These are phyloP conservation scores for Tragelaphus scriptus DNA, from an alignment of 2,113 vertebrate genomes.

Conservation along the genomic window DNA sequence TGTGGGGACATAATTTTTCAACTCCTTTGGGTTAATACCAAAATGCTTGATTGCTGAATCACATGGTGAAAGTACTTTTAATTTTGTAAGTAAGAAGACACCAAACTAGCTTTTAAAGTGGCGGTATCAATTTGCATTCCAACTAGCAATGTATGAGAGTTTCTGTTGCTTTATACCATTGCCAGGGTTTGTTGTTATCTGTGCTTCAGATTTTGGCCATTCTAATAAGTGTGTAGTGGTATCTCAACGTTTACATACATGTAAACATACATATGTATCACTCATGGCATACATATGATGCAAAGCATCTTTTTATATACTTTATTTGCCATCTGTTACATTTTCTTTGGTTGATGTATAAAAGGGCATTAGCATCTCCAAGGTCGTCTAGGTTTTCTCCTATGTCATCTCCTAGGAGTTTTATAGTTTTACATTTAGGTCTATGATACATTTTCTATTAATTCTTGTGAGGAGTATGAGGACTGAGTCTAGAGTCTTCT, in stretches of 20 bases:
- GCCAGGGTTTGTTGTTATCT: neutral
- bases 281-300: neutral
- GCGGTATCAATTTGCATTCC: neutral
- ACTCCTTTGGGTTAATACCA: neutral
- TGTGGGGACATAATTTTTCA: neutral
- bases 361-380: neutral
- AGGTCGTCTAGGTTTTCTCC: neutral
- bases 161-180: neutral
- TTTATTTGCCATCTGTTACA: neutral
- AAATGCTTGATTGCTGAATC: neutral
- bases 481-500: neutral
- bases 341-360: neutral
- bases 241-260: neutral
- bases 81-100: neutral
- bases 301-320: neutral
- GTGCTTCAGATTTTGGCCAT: neutral
- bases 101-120: neutral
- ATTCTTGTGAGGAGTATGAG: neutral
- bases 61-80: neutral
- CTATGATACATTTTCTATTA: neutral
- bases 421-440: neutral
- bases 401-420: neutral
- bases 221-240: neutral
- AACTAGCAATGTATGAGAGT: neutral
- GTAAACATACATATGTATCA: neutral